Evolutionary conservation across 2,888 invertebrate genomes (phyloP).

Genomic region (Gnatocerus cornutus): DNA sequence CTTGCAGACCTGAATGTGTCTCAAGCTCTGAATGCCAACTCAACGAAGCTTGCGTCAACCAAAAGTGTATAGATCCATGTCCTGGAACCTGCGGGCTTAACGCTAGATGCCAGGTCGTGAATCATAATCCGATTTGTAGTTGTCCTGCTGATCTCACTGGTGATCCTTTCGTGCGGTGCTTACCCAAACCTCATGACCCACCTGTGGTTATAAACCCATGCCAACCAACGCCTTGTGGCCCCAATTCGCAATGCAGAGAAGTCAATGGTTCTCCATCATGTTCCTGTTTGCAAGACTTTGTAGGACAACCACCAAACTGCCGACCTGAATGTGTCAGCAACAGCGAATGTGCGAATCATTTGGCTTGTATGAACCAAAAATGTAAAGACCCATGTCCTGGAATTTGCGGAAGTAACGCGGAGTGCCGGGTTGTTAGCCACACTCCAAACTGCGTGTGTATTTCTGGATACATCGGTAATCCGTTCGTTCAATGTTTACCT

Average conservation of each 20-base stretch:
- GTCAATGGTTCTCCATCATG: constrained; percentile 79
- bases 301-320: constrained; percentile 79
- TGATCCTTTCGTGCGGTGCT: constrained; percentile 82
- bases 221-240: constrained; percentile 80
- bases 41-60: constrained; percentile 80
- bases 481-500: constrained; percentile 77
- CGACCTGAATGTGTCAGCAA: constrained; percentile 81
- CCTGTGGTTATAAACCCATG: constrained; percentile 74
- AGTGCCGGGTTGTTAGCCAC: constrained; percentile 84
- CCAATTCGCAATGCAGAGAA: constrained; percentile 77
- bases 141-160: constrained; percentile 79
- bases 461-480: constrained; percentile 79
- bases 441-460: constrained; percentile 79
- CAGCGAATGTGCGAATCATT: constrained; percentile 78
- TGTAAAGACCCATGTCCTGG: constrained; percentile 82
- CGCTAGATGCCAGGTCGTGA: constrained; percentile 81
- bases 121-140: constrained; percentile 83
- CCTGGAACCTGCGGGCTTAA: constrained; percentile 83
- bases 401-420: constrained; percentile 80
- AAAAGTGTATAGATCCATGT: constrained; percentile 84
- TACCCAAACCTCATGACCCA: constrained; percentile 67
- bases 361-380: constrained; percentile 80
- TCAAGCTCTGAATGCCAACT: constrained; percentile 81
- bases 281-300: constrained; percentile 77
- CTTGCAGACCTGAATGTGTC: constrained; percentile 84